phyloP scores from a whole-genome alignment of 2,797 vertebrate species.

The Botia almorhae region DNA sequence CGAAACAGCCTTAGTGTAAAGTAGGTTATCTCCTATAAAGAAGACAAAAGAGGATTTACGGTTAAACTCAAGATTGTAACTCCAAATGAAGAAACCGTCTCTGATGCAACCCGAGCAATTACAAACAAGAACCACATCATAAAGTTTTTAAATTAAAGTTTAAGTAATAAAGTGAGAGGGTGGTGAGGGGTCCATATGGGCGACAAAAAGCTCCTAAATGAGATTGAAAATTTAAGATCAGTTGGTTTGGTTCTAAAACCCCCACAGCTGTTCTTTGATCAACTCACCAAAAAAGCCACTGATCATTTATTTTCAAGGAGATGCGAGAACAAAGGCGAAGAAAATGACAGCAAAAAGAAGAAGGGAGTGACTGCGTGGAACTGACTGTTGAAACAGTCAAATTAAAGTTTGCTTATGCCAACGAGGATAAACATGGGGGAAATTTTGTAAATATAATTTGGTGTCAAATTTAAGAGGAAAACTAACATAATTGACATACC shows the following conservation, averaged over 20 bases:
- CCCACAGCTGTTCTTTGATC: conserved; percentile 47
- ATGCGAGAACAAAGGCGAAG: conserved; percentile 37
- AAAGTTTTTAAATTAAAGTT: conserved; percentile 35
- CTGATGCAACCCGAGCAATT: conserved; percentile 25
- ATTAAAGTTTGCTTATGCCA: no score
- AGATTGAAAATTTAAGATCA: conserved; percentile 19
- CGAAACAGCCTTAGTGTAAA: conserved; percentile 29
- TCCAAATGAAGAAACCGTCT: conserved; percentile 9
- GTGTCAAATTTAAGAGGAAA: no score
- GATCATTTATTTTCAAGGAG: conserved; percentile 27
- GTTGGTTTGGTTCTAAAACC: conserved; percentile 42
- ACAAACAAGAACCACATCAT: conserved; percentile 47
- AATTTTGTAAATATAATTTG: no score
- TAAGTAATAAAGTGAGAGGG: conserved; percentile 27
- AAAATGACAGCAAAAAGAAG: conserved; percentile 7
- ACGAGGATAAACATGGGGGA: no score
- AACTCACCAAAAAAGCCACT: conserved; percentile 27
- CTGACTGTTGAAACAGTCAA: no score
- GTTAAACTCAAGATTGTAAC: background rate
- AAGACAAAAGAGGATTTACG: conserved; percentile 28
- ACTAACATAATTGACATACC: no score
- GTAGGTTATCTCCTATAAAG: conserved; percentile 35
- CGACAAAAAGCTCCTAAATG: conserved; percentile 18
- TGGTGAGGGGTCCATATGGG: conserved; percentile 22
- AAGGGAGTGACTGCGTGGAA: no score